Percentiles rank a stretch among this genome's conserved stretches.
Evolutionary conservation across 1,140 invertebrate genomes (phyloP).

Genomic region (Bombus confusus): DNA sequence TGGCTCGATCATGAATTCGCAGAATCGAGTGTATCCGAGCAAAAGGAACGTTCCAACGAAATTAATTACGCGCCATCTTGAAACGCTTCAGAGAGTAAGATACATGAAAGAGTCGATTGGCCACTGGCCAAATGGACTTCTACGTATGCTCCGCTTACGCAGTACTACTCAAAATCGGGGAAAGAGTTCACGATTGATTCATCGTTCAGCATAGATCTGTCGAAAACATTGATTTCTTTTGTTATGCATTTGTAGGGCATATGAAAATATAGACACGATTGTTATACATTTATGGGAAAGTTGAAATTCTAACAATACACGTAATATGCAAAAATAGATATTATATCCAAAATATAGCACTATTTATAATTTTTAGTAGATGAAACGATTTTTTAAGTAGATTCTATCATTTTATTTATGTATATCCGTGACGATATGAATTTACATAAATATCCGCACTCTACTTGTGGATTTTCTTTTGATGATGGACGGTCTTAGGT

Average conservation of each 20-base stretch:
- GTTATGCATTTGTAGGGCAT: too few species aligned
- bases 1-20: background rate
- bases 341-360: background rate
- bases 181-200: background rate
- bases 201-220: background rate
- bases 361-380: background rate
- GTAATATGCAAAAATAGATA: too few species aligned
- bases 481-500: too few species aligned
- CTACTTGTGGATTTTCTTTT: too few species aligned
- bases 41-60: background rate
- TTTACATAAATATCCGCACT: too few species aligned
- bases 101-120: background rate
- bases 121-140: background rate
- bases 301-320: background rate
- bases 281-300: background rate
- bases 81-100: background rate
- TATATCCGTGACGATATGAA: too few species aligned
- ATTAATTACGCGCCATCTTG: slow-evolving; percentile 5
- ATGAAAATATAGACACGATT: too few species aligned
- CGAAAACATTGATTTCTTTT: background rate
- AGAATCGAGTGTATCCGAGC: background rate
- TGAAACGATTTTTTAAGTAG: background rate
- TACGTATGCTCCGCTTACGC: background rate
- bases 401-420: too few species aligned
- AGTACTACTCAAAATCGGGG: background rate